Percentiles rank a stretch among this genome's conserved stretches.
These are phyloP conservation scores for Channa striata DNA, from an alignment of 2,797 vertebrate species.

Conservation along the genomic window DNA sequence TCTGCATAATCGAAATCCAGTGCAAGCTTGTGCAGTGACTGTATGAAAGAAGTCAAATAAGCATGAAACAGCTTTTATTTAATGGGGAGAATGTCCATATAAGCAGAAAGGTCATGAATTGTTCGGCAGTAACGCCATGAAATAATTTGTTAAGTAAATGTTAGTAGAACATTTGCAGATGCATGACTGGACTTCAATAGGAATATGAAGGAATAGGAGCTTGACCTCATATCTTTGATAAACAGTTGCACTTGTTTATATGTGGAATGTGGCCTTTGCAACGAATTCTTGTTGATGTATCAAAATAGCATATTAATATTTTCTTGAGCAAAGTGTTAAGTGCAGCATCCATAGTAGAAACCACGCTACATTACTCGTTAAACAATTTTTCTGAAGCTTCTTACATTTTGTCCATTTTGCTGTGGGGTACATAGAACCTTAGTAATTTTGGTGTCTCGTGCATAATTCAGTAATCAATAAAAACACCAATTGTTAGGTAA, in stretches of 20 bases:
- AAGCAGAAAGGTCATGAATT: slow-evolving; percentile 5
- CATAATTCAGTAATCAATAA: no score
- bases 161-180: background rate
- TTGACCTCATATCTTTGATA: slow-evolving; percentile 5
- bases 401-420: background rate
- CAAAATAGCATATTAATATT: background rate
- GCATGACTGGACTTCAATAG: slow-evolving; percentile 27
- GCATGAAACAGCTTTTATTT: slow-evolving; percentile 47
- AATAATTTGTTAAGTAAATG: slow-evolving; percentile 33
- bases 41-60: slow-evolving; percentile 36
- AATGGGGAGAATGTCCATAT: slow-evolving; percentile 18
- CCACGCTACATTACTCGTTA: background rate
- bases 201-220: slow-evolving; percentile 15
- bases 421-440: background rate
- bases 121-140: slow-evolving; percentile 6
- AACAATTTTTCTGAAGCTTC: slow-evolving; percentile 3
- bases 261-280: background rate
- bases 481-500: no score
- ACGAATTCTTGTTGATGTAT: background rate
- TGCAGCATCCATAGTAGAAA: background rate
- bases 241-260: background rate
- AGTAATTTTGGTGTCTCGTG: background rate
- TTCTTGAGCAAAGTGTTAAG: background rate
- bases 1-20: slow-evolving; percentile 39
- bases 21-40: slow-evolving; percentile 28